Evolutionary conservation across 2,888 invertebrate genomes (phyloP), one percentile per base, ranked within the genome.

Genomic region (Pyrgus malvae): DNA sequence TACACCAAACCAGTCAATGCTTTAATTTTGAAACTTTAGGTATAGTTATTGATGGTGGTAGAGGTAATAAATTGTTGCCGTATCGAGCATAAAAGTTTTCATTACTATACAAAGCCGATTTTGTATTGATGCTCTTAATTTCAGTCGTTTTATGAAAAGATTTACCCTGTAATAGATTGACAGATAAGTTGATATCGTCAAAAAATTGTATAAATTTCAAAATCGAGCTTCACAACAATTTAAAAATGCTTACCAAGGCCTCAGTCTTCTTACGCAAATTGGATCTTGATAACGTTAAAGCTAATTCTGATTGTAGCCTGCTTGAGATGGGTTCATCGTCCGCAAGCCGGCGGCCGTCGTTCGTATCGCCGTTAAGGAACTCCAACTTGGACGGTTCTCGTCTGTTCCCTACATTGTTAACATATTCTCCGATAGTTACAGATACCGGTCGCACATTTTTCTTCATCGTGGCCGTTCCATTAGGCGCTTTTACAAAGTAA

Each of bases 231-330:
- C 35, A 44, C 27, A 35, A 50, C 23, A 50, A 50, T 40, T 17
- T 12, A 40, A 50, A 42, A 50, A n/a, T 62, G 83, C 91, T 89
- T 76, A 92, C 92, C 88, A 92, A 80, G 64, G 91, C 90, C 77
- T 94, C 94, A 78, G 93, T 94, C 83, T 93, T 92, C 84, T 93
- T 93, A 70, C 92, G 92, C 69, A 95, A 90, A 88, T 95, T 95
- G 50, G 95, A 95, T 74, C 95, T 92, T 67, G 94, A 94, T 58
- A 96, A 82, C 4, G 95, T 96, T 56, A 94, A 92, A 51, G 92
- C 93, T 63, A 96, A 83, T 83, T 96, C 95, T 55, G 93, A 93
- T 67, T 95, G 95, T 55, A 96, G 83, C 67, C 93, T 91, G 68
- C 93, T 93, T 11, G 92, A 90, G 46, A 94, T 92, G 0, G 93